Percentiles rank a stretch among this genome's conserved stretches.
phyloP scores from a whole-genome alignment of 2,113 vertebrate genomes.

The Podarcis raffonei region DNA sequence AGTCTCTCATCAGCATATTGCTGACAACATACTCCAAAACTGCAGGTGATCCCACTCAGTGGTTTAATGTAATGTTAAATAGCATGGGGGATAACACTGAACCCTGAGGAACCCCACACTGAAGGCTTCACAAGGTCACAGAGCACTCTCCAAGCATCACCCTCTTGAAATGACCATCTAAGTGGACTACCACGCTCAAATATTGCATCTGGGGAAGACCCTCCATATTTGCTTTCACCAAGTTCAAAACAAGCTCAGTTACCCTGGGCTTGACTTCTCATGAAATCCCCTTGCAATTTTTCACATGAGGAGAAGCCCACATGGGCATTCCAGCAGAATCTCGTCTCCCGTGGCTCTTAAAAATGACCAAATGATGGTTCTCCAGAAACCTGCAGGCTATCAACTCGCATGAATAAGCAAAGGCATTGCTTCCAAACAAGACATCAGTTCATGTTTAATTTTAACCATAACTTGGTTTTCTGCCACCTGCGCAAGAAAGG shows the following conservation, averaged over 20 bases:
- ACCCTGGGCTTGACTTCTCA: not conserved
- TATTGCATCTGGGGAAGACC: not conserved
- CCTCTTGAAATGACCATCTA: not conserved
- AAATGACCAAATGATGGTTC: too few species aligned
- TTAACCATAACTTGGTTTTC: not conserved
- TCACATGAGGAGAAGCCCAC: not conserved
- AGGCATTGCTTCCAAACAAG: not conserved
- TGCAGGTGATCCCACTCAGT: too few species aligned
- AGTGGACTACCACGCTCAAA: too few species aligned
- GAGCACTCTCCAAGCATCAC: not conserved
- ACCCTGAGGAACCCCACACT: too few species aligned
- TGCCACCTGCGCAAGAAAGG: constrained; percentile 37
- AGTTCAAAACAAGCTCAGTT: not conserved
- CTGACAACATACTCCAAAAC: too few species aligned
- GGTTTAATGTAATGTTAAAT: too few species aligned
- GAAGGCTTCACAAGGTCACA: not conserved
- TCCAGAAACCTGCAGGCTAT: not conserved
- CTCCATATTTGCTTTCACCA: not conserved
- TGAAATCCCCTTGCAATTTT: not conserved
- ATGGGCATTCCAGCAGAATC: not conserved
- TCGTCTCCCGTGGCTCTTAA: not conserved
- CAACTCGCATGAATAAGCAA: not conserved
- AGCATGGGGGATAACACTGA: too few species aligned
- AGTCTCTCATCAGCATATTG: too few species aligned
- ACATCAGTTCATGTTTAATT: not conserved